These are phyloP conservation scores for Melinaea marsaeus DNA, from an alignment of 2,888 invertebrate species.

Conservation along the genomic window DNA sequence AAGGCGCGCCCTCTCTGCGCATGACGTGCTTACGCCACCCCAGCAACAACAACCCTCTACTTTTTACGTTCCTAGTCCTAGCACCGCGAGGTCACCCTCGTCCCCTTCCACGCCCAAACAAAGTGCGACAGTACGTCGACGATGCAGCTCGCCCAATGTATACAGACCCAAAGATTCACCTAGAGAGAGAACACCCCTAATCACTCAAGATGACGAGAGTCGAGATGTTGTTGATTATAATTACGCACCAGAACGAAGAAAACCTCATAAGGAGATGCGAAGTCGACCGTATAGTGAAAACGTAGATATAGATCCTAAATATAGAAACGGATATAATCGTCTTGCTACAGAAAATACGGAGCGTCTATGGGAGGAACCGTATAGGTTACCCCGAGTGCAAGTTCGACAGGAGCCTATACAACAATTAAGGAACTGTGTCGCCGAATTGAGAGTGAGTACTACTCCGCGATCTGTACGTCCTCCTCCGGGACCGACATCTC, in stretches of 20 bases:
- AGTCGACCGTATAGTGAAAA: constrained; percentile 71
- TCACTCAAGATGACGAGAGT: constrained; percentile 62
- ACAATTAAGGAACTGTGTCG: constrained; percentile 61
- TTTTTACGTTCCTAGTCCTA: constrained; percentile 84
- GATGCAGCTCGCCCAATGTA: constrained; percentile 72
- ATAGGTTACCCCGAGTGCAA: constrained; percentile 66
- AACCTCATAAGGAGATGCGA: constrained; percentile 52
- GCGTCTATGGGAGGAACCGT: constrained; percentile 69
- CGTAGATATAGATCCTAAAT: constrained; percentile 62
- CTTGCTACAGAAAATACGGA: constrained; percentile 53
- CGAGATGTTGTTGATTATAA: constrained; percentile 63
- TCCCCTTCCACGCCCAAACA: constrained; percentile 65
- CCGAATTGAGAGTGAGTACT: constrained; percentile 66
- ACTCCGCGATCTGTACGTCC: constrained; percentile 64
- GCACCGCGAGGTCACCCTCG: constrained; percentile 64
- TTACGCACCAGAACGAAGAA: constrained; percentile 58
- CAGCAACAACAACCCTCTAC: constrained; percentile 77
- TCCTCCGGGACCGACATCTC: constrained; percentile 54
- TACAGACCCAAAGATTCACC: constrained; percentile 58
- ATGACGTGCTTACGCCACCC: constrained; percentile 80
- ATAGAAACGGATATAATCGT: constrained; percentile 64
- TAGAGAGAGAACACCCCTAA: constrained; percentile 56
- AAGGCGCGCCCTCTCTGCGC: constrained; percentile 82
- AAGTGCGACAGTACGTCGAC: constrained; percentile 56
- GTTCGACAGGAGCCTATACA: constrained; percentile 61